A percentile compares a stretch with the other conserved stretches of the same genome.
Evolutionary conservation across 2,797 vertebrate genomes (phyloP).

Genomic region (Paedocypris micromegethes): DNA sequence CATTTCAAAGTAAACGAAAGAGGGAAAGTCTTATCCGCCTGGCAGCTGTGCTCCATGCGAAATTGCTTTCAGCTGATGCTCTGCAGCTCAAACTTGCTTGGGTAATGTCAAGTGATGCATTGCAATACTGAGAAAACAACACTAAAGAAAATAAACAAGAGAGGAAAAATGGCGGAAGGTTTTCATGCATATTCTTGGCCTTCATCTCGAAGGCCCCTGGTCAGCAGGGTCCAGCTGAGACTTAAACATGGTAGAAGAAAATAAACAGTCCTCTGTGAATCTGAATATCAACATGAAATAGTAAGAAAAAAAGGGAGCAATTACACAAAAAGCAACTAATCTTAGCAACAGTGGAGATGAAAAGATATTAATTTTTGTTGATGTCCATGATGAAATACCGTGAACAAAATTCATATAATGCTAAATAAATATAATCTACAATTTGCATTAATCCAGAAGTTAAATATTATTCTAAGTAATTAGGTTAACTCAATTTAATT

Average conservation of each 20-base stretch:
- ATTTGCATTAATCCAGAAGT: no score
- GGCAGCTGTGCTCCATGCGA: constrained; percentile 84
- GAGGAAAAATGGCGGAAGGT: constrained; percentile 69
- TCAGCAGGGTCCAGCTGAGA: constrained; percentile 13
- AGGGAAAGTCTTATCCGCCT: constrained; percentile 89
- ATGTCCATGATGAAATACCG: no score
- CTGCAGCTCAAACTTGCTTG: constrained; percentile 84
- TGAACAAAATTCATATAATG: no score
- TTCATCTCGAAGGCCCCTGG: constrained; percentile 42
- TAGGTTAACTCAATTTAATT: no score
- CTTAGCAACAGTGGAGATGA: no score
- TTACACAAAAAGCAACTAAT: no score
- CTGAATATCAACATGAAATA: no score
- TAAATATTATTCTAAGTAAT: no score
- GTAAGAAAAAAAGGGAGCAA: no score
- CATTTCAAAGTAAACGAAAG: constrained; percentile 94
- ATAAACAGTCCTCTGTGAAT: background rate
- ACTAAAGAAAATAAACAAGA: constrained; percentile 75
- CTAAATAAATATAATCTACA: no score
- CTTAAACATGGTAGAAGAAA: background rate
- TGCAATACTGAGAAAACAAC: constrained; percentile 78
- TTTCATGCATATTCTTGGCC: constrained; percentile 61
- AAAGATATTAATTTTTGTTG: no score
- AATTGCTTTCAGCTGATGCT: constrained; percentile 95
- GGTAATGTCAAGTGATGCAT: constrained; percentile 84